Evolutionary conservation across 2,888 invertebrate species (phyloP), one percentile per base, ranked within the genome.

Genomic region (Catocala fraxini): DNA sequence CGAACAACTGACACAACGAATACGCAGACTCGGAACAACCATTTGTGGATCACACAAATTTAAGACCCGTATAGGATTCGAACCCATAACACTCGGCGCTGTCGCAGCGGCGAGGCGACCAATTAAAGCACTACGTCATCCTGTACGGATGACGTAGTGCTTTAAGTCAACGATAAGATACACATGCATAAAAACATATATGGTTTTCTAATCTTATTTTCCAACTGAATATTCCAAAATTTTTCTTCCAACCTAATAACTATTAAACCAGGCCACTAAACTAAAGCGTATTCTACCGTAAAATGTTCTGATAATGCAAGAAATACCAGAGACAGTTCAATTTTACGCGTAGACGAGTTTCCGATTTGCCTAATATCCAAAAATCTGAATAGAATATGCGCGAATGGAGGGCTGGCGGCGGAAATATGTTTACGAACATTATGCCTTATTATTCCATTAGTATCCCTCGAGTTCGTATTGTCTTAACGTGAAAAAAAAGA

Each of bases 311-410:
- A 34, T 64, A 63, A 63, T 59, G 56, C 63, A 58, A 46, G 45
- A 58, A 56, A 69, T 58, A 68, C 62, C 60, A 51, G 51, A 71
- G 71, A 73, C 74, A 71, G 63, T 67, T 62, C 61, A 71, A 75
- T 77, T 75, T 71, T 65, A 68, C 67, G 64, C 70, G 51, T 61
- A 56, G 43, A 51, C 57, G 67, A 52, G 6, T 73, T 67, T 68
- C 56, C 71, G 56, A 71, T 73, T 73, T 73, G 56, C 62, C 45
- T 63, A 58, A 66, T 68, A 75, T 69, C 57, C 62, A 63, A 72
- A 67, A 65, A 57, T 61, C 42, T 68, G 57, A 56, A 65, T 61
- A 56, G 56, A 60, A 67, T 65, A 65, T 67, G 73, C 73, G 57
- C 51, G 63, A 70, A 51, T 56, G 58, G 51, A 51, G 46, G 54